Evolutionary conservation across 1,140 invertebrate genomes (phyloP).

Genomic region (Drosophila lacertosa): DNA sequence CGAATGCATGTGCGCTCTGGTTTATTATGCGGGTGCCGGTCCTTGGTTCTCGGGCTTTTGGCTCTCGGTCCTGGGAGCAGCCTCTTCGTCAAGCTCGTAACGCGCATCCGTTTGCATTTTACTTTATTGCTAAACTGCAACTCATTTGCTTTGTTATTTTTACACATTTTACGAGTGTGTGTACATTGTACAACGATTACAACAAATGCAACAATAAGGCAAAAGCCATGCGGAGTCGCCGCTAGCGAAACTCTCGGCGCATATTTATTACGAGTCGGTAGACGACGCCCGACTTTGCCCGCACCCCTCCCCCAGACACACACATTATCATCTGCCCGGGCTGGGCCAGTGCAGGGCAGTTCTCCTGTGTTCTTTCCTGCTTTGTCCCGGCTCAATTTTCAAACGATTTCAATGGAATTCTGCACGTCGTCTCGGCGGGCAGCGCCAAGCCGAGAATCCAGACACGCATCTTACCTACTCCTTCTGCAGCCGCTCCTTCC

Average conservation of each 20-base stretch:
- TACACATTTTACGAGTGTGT: constrained; percentile 68
- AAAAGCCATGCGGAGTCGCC: constrained; percentile 43
- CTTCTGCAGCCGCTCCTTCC: background rate
- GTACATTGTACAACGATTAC: constrained; percentile 49
- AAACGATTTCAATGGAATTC: constrained; percentile 81
- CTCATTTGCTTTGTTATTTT: constrained; percentile 78
- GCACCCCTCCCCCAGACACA: background rate
- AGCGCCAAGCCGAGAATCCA: constrained; percentile 49
- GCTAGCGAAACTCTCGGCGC: constrained; percentile 45
- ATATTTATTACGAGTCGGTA: constrained; percentile 75
- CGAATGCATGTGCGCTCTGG: constrained; percentile 35
- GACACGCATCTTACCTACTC: constrained; percentile 50
- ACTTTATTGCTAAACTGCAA: constrained; percentile 59
- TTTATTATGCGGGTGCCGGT: constrained; percentile 73
- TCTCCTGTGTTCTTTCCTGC: background rate
- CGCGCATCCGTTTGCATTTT: constrained; percentile 63
- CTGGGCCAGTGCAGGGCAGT: background rate
- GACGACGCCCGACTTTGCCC: constrained; percentile 50
- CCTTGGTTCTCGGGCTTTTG: constrained; percentile 30
- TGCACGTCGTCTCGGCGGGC: constrained; percentile 25
- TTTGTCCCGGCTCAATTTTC: constrained; percentile 64
- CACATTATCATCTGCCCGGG: background rate
- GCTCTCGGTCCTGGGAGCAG: constrained; percentile 34
- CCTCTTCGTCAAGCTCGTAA: constrained; percentile 48
- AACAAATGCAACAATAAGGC: constrained; percentile 12